Conservation (phyloP, 2,113 vertebrate species). For the Crypturellus undulatus region DNA sequence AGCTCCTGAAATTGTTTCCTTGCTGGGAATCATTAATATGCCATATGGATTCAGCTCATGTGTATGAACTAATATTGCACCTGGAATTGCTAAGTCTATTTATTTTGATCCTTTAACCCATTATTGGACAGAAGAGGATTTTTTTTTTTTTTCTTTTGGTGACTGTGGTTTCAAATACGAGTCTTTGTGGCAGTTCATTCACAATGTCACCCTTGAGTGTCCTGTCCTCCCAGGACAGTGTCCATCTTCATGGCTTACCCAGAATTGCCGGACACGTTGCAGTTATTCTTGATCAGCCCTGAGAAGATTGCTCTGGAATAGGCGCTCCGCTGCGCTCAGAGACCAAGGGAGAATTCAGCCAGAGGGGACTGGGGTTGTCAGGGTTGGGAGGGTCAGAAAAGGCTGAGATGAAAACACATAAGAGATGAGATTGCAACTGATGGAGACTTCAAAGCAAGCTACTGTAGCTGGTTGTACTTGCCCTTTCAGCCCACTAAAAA, state of each 20-base stretch:
- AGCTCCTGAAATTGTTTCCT: slow-evolving; percentile 44
- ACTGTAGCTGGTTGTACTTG: neutral
- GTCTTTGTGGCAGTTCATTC: neutral
- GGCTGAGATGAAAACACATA: neutral
- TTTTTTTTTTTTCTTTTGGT: neutral
- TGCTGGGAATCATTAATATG: neutral
- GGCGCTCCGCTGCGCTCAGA: neutral
- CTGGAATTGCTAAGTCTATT: neutral
- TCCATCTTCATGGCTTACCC: neutral
- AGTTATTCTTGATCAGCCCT: neutral
- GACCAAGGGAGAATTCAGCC: neutral
- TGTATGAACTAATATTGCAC: slow-evolving; percentile 16
- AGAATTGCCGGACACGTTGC: neutral
- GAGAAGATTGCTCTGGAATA: neutral
- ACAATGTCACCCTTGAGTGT: neutral
- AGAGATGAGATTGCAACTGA: neutral
- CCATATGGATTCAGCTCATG: slow-evolving; percentile 8
- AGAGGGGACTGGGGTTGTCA: neutral
- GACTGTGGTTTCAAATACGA: neutral
- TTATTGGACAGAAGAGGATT: neutral
- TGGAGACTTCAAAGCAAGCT: neutral
- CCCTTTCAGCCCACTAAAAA: neutral
- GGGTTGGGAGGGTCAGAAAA: neutral
- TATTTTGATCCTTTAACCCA: neutral
- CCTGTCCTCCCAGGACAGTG: neutral